Percentiles rank a stretch among this genome's conserved stretches.
Conservation (phyloP, 2,888 invertebrate genomes). For the Sinhomidia bicolor region DNA sequence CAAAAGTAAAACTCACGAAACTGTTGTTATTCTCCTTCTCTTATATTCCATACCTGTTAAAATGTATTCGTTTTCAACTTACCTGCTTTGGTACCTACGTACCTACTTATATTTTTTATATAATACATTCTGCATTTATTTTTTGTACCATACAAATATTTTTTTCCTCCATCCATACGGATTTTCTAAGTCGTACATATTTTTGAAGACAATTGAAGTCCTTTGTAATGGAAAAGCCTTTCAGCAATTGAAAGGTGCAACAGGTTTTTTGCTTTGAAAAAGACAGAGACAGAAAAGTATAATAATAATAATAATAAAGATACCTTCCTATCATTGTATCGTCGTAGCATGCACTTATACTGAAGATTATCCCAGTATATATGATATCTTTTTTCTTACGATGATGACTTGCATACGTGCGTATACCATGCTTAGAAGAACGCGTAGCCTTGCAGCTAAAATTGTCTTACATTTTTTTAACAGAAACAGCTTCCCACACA, state of each 20-base stretch:
- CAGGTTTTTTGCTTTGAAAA: conserved; percentile 43
- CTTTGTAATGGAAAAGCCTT: conserved; percentile 10
- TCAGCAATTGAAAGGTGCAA: conserved; percentile 51
- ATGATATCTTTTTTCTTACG: background rate
- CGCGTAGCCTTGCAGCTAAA: background rate
- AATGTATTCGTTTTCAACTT: background rate
- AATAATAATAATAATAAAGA: conserved; percentile 10
- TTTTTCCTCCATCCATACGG: background rate
- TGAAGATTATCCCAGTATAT: background rate
- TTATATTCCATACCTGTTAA: background rate
- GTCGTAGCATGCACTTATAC: background rate
- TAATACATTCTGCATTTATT: background rate
- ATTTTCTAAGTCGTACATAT: background rate
- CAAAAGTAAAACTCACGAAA: background rate
- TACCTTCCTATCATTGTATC: background rate
- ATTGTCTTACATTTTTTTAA: conserved; percentile 24
- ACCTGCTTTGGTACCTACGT: background rate
- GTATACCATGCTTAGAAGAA: background rate
- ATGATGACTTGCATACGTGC: background rate
- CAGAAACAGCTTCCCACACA: background rate
- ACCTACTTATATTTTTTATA: background rate
- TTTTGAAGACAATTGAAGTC: background rate
- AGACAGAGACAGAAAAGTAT: background rate
- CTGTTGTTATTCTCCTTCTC: background rate
- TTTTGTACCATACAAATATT: background rate